Percentiles rank a stretch among this genome's conserved stretches.
Conservation (phyloP, 2,888 invertebrate species). For the Dryocosmus kuriphilus region DNA sequence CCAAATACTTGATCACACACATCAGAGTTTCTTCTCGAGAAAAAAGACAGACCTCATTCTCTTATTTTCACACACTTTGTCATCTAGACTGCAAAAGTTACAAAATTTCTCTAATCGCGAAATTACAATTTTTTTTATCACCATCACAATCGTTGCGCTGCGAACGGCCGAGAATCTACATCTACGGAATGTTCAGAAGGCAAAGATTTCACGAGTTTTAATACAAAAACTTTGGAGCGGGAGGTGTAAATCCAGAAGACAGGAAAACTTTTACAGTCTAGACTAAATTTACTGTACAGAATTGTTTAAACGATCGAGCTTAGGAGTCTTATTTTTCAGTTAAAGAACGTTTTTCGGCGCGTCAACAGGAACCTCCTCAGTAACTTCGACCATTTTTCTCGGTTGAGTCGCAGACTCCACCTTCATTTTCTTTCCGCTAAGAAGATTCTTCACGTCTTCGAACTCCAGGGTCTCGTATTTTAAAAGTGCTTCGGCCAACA, state of each 20-base stretch:
- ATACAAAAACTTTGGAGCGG: background rate
- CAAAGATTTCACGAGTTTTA: constrained; percentile 1
- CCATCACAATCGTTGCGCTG: constrained; percentile 5
- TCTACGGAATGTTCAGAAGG: constrained; percentile 3
- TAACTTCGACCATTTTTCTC: background rate
- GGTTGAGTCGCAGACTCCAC: background rate
- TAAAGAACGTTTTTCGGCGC: constrained; percentile 31
- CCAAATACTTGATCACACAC: background rate
- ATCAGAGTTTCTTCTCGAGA: background rate
- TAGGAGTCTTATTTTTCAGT: background rate
- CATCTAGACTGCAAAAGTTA: constrained; percentile 23
- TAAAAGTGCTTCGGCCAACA: constrained; percentile 95
- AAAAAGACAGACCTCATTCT: background rate
- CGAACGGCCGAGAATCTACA: constrained; percentile 11
- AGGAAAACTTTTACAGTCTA: constrained; percentile 30
- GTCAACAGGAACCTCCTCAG: constrained; percentile 2
- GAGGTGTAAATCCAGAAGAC: background rate
- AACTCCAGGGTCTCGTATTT: constrained; percentile 98
- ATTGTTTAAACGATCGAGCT: constrained; percentile 4
- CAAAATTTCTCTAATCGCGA: background rate
- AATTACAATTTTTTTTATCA: background rate
- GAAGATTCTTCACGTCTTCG: constrained; percentile 93
- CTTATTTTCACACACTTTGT: background rate
- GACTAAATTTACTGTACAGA: constrained; percentile 33
- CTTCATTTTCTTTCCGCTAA: constrained; percentile 83